Percentiles rank a stretch among this genome's conserved stretches.
phyloP scores from a whole-genome alignment of 2,113 vertebrate genomes.

The Sclerurus mexicanus region DNA sequence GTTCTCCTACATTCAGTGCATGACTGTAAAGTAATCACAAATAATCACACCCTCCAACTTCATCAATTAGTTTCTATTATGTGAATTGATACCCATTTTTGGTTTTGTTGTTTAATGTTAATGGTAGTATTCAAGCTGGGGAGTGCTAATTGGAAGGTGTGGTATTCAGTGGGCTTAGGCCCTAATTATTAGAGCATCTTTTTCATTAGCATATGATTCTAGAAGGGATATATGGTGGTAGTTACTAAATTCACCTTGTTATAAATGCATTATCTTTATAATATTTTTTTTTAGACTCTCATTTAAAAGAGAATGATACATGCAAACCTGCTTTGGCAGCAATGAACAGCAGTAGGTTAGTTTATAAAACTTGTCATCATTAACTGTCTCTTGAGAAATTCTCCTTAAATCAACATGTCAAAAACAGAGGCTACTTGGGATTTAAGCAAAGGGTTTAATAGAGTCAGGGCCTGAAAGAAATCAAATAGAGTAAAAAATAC shows the following conservation, averaged over 20 bases:
- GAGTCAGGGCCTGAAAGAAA: neutral
- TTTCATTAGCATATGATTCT: slow-evolving; percentile 78
- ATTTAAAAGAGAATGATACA: neutral
- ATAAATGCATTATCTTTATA: slow-evolving; percentile 41
- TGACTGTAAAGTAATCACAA: slow-evolving; percentile 83
- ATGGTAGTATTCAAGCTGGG: slow-evolving; percentile 75
- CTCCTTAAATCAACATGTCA: neutral
- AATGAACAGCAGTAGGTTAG: neutral
- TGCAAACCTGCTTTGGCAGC: neutral
- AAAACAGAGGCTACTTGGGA: neutral
- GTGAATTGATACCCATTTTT: slow-evolving; percentile 78
- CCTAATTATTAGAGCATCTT: slow-evolving; percentile 80
- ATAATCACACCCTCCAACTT: slow-evolving; percentile 83
- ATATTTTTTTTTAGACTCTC: slow-evolving; percentile 42
- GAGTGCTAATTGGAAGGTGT: slow-evolving; percentile 87
- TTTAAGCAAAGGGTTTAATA: neutral
- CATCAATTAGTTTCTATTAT: slow-evolving; percentile 86
- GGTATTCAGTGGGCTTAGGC: slow-evolving; percentile 72
- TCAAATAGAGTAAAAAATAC: neutral
- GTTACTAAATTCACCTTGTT: slow-evolving; percentile 61
- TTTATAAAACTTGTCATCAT: neutral
- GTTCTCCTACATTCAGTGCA: slow-evolving; percentile 72
- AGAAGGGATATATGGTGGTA: slow-evolving; percentile 55
- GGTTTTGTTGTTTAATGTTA: slow-evolving; percentile 80
- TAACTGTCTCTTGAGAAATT: neutral